Evolutionary conservation across 2,888 invertebrate species (phyloP).

Genomic region (Mythimna impura): DNA sequence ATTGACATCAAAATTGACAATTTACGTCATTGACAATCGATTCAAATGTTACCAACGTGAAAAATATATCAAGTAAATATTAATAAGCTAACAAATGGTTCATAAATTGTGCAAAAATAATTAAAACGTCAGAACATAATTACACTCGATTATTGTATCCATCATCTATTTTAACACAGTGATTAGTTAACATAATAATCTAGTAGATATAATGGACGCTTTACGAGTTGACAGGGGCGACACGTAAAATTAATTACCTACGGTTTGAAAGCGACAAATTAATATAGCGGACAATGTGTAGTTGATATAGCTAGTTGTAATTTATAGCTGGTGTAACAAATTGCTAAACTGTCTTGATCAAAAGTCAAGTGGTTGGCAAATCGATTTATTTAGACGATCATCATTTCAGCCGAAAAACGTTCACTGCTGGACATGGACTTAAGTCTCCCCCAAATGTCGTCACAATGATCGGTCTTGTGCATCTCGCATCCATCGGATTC

Average conservation of each 20-base stretch:
- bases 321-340: not conserved
- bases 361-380: not conserved
- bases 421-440: too few species aligned
- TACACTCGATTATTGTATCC: not conserved
- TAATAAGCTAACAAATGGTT: not conserved
- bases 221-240: constrained; percentile 51
- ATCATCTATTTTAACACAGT: constrained; percentile 14
- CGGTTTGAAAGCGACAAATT: constrained; percentile 41
- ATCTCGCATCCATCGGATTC: too few species aligned
- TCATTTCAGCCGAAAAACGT: too few species aligned
- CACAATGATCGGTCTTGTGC: too few species aligned
- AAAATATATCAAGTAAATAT: too few species aligned
- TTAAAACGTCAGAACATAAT: constrained; percentile 11
- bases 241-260: constrained; percentile 57
- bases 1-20: too few species aligned
- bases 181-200: constrained; percentile 52
- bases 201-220: constrained; percentile 52
- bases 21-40: too few species aligned
- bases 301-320: not conserved
- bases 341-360: not conserved
- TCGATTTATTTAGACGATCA: too few species aligned
- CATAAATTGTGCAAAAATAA: constrained; percentile 16
- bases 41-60: too few species aligned
- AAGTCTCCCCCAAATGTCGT: too few species aligned
- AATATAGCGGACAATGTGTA: constrained; percentile 20